Evolutionary conservation across 1,140 invertebrate species (phyloP).

Genomic region (Philaenus spumarius): DNA sequence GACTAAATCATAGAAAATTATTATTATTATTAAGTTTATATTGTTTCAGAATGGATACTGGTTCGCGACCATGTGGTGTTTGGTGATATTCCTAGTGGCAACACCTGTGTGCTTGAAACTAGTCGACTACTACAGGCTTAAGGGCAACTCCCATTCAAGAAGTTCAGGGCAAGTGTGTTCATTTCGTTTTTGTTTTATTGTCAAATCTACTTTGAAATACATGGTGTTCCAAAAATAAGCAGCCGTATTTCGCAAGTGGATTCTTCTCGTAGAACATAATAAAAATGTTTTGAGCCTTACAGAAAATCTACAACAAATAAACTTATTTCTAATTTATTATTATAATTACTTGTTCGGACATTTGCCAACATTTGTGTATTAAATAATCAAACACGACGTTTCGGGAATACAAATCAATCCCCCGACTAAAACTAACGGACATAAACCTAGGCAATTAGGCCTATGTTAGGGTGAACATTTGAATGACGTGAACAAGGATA

Average conservation of each 20-base stretch:
- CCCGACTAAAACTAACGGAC: too few species aligned
- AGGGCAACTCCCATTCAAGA: not conserved
- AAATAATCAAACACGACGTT: too few species aligned
- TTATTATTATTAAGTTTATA: too few species aligned
- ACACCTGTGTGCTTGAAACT: slow-evolving; percentile 36
- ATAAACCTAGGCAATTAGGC: too few species aligned
- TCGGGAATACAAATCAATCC: too few species aligned
- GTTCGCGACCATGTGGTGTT: slow-evolving; percentile 43
- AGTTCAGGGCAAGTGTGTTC: not conserved
- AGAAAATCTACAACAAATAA: not conserved
- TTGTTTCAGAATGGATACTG: slow-evolving; percentile 51
- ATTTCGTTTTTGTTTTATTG: not conserved
- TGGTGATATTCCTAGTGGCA: slow-evolving; percentile 37
- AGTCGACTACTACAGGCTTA: slow-evolving; percentile 23
- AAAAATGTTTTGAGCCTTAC: not conserved
- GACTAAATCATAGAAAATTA: too few species aligned
- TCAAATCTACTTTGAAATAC: not conserved
- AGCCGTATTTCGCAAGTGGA: too few species aligned
- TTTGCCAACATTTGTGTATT: too few species aligned
- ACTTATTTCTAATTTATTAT: not conserved
- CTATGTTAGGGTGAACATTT: too few species aligned
- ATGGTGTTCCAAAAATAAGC: too few species aligned
- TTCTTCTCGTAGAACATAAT: not conserved
- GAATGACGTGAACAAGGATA: too few species aligned
- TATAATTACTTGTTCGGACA: too few species aligned